These are phyloP conservation scores for Gonatopus flavifemur DNA, from an alignment of 1,140 invertebrate genomes.

Conservation along the genomic window DNA sequence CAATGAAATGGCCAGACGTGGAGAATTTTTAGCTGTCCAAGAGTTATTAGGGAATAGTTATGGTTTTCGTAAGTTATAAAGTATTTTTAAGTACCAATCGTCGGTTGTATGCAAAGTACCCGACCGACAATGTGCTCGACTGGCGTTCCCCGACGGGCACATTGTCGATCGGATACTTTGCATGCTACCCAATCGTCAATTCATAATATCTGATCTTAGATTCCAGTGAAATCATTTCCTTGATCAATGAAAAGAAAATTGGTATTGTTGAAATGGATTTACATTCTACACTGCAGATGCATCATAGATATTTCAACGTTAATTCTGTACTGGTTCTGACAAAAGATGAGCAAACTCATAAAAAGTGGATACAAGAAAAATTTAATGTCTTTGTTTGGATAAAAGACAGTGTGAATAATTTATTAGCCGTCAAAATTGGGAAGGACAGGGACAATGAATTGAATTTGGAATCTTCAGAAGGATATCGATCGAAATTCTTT, in stretches of 20 bases:
- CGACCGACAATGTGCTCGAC: too few species aligned
- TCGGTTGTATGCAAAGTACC: slow-evolving; percentile 2
- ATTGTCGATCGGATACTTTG: too few species aligned
- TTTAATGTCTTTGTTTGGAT: slow-evolving; percentile 37
- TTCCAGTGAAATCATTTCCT: slow-evolving; percentile 23
- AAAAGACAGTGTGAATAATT: slow-evolving; percentile 29
- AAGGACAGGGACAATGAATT: slow-evolving; percentile 4
- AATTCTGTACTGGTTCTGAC: slow-evolving; percentile 32
- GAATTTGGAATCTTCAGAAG: slow-evolving; percentile 14
- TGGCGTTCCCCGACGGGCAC: too few species aligned
- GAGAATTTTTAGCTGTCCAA: slow-evolving; percentile 39
- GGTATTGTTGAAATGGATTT: slow-evolving; percentile 41
- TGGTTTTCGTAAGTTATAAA: slow-evolving; percentile 45
- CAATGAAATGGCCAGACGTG: slow-evolving; percentile 27
- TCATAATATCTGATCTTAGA: too few species aligned
- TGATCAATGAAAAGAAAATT: slow-evolving; percentile 37
- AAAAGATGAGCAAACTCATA: slow-evolving; percentile 29
- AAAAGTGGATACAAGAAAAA: slow-evolving; percentile 34
- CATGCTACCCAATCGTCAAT: too few species aligned
- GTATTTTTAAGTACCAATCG: slow-evolving; percentile 4
- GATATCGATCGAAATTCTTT: slow-evolving; percentile 24
- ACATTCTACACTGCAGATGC: slow-evolving; percentile 33
- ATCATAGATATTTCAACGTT: slow-evolving; percentile 32
- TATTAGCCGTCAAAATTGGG: slow-evolving; percentile 22
- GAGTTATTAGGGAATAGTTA: slow-evolving; percentile 39